Evolutionary conservation across 2,888 invertebrate genomes (phyloP), one percentile per base, ranked within the genome.

Genomic region (Scelioninae gen. 2): DNA sequence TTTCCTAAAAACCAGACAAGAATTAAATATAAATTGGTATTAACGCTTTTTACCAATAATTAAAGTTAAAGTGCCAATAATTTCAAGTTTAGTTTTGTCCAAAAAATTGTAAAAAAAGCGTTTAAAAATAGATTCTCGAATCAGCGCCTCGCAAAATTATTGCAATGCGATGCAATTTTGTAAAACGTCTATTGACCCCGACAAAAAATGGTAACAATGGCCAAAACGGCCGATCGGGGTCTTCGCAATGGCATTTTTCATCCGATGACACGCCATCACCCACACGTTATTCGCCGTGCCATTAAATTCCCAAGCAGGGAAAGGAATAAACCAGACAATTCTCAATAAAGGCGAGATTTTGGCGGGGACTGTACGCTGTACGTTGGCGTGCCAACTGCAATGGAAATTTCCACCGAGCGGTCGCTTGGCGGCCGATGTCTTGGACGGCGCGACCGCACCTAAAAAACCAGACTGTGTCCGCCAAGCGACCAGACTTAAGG

Each of bases 391-490:
- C 83, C 82, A 83, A 84, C 83, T 84, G 83, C 81, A 84, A 81
- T 83, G 84, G 84, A 84, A 84, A 84, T 84, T 84, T 84, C 84
- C 84, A 83, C 81, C 81, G 78, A 77, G 78, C 78, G 74, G 78
- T 75, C 70, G 76, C 75, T 77, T 78, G 77, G 70, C 77, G 77
- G 77, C 76, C 78, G 60, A 75, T 78, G 79, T 78, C 81, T 80
- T 78, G 76, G 78, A 77, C 78, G 77, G 76, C 77, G 75, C 77
- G 75, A 74, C 76, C 76, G 77, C 79, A 78, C 79, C 79, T 81
- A 81, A 73, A 73, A 81, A 80, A 81, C 77, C 79, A 81, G 80
- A 79, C 79, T 78, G 76, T 71, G 76, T 78, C 71, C 73, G 74
- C 68, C 76, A 67, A 69, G 63, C 72, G 57, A 69, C 67, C 69